Evolutionary conservation across 1,140 invertebrate genomes (phyloP), one percentile per base, ranked within the genome.

Genomic region (Hermetia illucens): DNA sequence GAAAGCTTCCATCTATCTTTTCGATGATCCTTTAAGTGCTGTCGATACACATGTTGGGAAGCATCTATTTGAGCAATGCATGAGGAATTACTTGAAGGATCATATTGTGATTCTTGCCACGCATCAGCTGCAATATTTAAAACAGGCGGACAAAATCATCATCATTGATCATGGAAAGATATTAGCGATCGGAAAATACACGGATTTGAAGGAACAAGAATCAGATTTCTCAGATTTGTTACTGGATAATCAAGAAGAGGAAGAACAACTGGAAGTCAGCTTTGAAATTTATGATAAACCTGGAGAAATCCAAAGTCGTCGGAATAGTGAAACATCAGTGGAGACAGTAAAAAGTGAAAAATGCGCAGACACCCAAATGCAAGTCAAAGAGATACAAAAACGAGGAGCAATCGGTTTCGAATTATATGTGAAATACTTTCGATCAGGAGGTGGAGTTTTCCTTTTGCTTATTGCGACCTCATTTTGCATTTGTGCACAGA

Each of bases 101-200:
- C 84, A 82, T 55, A 82, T 80, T 1, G 65, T 77, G n/a, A 70
- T 91, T 25, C 68, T 91, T 5, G 80, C 86, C 15, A 91, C 87
- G 1, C 85, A 91, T 63, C 85, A 90, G 49, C 61, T 90, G 4
- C 85, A 90, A 50, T 86, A 80, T 53, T 64, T 91, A 13, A 72
- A 75, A 50, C 68, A 71, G 15, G 82, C 79, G 0, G 72, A 83
- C 53, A 69, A 75, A 44, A 85, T 91, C 44, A 58, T 88, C 24
- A 73, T 86, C 3, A 55, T 90, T 43, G 76, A 82, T 50, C 72
- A 83, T 55, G 84, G 75, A 41, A 46, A 45, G 4, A 61, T 72
- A n/a, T n/a, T n/a, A 21, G 33, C 33, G 5, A 19, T 4, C 12
- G 33, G 33, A 10, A 34, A 3, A 21, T 34, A 15, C 15, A 21